Evolutionary conservation across 2,888 invertebrate genomes (phyloP).

Genomic region (Torymus tubicola): DNA sequence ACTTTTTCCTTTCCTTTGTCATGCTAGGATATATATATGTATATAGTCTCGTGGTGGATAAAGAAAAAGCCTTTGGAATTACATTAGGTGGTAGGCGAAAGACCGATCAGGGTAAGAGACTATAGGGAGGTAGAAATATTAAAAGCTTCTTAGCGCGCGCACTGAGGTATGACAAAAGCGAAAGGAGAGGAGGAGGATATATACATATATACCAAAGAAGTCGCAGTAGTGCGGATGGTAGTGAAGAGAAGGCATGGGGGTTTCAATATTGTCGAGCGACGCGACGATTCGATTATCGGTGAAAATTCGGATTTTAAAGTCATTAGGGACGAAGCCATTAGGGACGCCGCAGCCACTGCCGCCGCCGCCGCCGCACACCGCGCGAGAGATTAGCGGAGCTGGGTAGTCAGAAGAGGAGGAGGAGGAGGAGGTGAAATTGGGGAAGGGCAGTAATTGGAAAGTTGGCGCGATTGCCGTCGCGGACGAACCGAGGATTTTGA

Average conservation of each 20-base stretch:
- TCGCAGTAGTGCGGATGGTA: not conserved
- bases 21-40: too few relatives aligned
- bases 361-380: too few relatives aligned
- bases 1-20: too few relatives aligned
- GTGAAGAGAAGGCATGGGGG: not conserved
- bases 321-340: conserved; percentile 2
- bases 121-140: conserved; percentile 65
- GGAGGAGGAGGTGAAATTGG: too few relatives aligned
- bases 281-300: conserved; percentile 29
- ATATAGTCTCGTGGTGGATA: too few relatives aligned
- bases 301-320: conserved; percentile 24
- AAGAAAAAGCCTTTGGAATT: conserved; percentile 24
- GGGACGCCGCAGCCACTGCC: not conserved
- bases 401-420: too few relatives aligned
- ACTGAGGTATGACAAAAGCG: conserved; percentile 24
- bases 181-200: not conserved
- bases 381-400: too few relatives aligned
- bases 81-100: conserved; percentile 27
- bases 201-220: conserved; percentile 11
- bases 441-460: too few relatives aligned
- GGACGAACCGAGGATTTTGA: too few relatives aligned
- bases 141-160: conserved; percentile 58
- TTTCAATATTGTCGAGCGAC: conserved; percentile 38
- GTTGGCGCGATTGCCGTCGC: too few relatives aligned
- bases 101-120: conserved; percentile 58